Conservation (phyloP, 2,797 vertebrate species). For the Crenichthys baileyi region DNA sequence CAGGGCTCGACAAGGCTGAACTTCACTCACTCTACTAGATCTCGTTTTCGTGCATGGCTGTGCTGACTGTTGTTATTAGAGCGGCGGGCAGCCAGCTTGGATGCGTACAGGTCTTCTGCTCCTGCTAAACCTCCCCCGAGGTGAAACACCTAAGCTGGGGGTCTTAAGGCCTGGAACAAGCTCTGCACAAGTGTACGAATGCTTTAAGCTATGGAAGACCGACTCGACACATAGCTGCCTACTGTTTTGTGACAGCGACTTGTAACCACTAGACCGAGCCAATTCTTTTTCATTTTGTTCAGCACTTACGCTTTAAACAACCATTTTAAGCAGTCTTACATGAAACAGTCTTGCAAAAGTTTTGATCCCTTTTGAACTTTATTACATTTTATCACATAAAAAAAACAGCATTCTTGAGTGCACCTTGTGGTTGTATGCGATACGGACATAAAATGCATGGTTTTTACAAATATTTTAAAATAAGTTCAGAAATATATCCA, state of each 20-base stretch:
- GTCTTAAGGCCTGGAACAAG: slow-evolving; percentile 28
- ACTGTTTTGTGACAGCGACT: neutral
- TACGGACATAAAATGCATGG: neutral
- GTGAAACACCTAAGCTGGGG: slow-evolving; percentile 29
- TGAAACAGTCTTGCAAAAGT: neutral
- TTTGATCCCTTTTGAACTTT: neutral
- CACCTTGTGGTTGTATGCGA: neutral
- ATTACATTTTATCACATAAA: neutral
- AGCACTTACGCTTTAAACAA: neutral
- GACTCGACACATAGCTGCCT: neutral
- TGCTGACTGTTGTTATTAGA: slow-evolving; percentile 74
- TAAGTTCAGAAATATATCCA: neutral
- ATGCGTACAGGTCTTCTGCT: slow-evolving; percentile 35
- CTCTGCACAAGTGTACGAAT: neutral
- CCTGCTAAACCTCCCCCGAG: slow-evolving; percentile 16
- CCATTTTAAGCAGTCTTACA: too few relatives aligned
- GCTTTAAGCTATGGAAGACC: neutral
- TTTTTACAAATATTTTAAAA: neutral
- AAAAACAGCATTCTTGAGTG: neutral
- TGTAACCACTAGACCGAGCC: neutral
- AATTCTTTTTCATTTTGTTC: neutral
- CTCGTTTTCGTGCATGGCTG: slow-evolving; percentile 70
- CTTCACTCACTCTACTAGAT: slow-evolving; percentile 59
- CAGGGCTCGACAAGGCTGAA: slow-evolving; percentile 49
- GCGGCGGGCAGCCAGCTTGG: slow-evolving; percentile 60